A percentile compares a stretch with the other conserved stretches of the same genome.
Evolutionary conservation across 1,140 invertebrate species (phyloP).

Genomic region (Eubasilissa regina): DNA sequence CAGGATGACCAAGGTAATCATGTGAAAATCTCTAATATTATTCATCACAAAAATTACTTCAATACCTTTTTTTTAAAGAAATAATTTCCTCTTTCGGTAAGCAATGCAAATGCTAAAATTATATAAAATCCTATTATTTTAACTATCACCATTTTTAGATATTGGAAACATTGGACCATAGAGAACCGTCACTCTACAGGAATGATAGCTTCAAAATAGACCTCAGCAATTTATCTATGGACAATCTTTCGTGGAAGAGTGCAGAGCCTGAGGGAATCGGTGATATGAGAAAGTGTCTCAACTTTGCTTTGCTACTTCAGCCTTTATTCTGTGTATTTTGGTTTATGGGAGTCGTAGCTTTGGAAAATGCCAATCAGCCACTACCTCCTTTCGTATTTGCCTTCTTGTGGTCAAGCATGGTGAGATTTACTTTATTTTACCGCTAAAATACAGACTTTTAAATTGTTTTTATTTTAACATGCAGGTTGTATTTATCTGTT

Average conservation of each 20-base stretch:
- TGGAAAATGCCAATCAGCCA: slow-evolving; percentile 78
- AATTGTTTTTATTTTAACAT: too few species aligned
- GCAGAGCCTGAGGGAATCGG: slow-evolving; percentile 69
- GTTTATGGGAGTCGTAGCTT: slow-evolving; percentile 80
- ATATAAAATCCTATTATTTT: too few species aligned
- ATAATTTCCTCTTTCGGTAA: too few species aligned
- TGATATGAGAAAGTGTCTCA: slow-evolving; percentile 70
- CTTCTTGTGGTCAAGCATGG: slow-evolving; percentile 72
- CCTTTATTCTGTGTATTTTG: slow-evolving; percentile 78
- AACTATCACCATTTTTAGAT: too few species aligned
- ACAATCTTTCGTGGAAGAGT: slow-evolving; percentile 67
- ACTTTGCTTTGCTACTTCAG: slow-evolving; percentile 74
- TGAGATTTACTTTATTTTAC: slow-evolving; percentile 66
- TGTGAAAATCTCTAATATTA: too few species aligned
- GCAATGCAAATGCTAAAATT: too few species aligned
- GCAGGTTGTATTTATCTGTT: too few species aligned
- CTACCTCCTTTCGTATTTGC: slow-evolving; percentile 76
- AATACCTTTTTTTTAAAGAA: too few species aligned
- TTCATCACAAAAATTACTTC: too few species aligned
- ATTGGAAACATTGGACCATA: slow-evolving; percentile 36
- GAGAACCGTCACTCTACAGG: slow-evolving; percentile 38
- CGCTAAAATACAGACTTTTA: too few species aligned
- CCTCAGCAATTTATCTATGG: slow-evolving; percentile 66
- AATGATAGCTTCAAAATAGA: slow-evolving; percentile 56
- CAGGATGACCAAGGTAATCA: too few species aligned